A percentile compares a stretch with the other conserved stretches of the same genome.
These are phyloP conservation scores for Mallateleia sp. DNA, from an alignment of 2,888 invertebrate species.

Conservation along the genomic window DNA sequence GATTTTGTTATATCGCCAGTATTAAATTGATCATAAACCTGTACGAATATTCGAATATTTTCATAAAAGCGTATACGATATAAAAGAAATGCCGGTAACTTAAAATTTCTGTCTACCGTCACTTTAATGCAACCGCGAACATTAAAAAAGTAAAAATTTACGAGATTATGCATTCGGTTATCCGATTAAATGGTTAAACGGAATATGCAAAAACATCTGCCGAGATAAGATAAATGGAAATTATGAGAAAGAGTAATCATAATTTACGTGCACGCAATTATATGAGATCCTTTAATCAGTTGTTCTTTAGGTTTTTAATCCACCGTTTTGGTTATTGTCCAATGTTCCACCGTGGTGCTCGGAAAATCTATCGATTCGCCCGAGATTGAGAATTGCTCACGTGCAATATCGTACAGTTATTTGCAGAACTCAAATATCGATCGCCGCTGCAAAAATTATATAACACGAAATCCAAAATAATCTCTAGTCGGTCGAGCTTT, in stretches of 20 bases:
- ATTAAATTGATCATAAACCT: too few species aligned
- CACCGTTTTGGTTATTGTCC: conserved; percentile 47
- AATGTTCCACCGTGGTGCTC: conserved; percentile 10
- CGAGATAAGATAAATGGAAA: conserved; percentile 62
- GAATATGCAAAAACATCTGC: conserved; percentile 55
- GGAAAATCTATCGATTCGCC: conserved; percentile 46
- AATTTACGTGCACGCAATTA: conserved; percentile 52
- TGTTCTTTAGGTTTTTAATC: conserved; percentile 58
- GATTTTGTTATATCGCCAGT: too few species aligned
- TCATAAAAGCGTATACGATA: not conserved
- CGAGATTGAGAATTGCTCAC: conserved; percentile 53
- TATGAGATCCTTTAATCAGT: conserved; percentile 52
- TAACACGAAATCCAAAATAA: conserved; percentile 51
- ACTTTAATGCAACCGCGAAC: conserved; percentile 35
- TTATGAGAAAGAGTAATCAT: conserved; percentile 56
- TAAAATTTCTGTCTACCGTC: not conserved
- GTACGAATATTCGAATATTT: not conserved
- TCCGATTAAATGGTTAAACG: conserved; percentile 50
- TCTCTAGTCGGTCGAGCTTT: conserved; percentile 14
- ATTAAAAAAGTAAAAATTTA: conserved; percentile 60
- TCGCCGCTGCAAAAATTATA: conserved; percentile 47
- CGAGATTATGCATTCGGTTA: conserved; percentile 28
- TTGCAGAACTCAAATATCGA: conserved; percentile 53
- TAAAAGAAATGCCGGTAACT: not conserved
- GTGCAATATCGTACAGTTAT: conserved; percentile 60